Evolutionary conservation across 2,797 vertebrate genomes (phyloP).

Genomic region (Sciurus vulgaris): DNA sequence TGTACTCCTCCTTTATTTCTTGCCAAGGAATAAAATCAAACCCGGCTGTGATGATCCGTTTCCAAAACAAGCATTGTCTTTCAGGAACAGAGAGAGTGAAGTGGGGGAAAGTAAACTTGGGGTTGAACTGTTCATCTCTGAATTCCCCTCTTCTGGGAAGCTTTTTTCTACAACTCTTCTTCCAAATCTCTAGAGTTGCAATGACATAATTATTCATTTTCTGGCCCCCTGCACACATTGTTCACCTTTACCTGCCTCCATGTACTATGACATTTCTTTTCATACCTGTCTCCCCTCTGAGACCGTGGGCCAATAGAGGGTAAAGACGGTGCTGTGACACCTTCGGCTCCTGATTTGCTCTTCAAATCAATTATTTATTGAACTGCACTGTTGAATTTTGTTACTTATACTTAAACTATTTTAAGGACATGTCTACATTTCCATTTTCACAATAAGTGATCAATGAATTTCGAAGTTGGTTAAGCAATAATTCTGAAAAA

Average conservation of each 20-base stretch:
- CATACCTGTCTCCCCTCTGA: not conserved
- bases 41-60: constrained; percentile 63
- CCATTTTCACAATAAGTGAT: not conserved
- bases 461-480: not conserved
- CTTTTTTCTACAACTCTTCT: not conserved
- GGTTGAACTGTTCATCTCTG: not conserved
- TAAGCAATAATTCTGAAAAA: not conserved
- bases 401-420: not conserved
- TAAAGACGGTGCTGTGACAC: not conserved
- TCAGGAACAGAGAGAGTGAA: not conserved
- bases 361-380: not conserved
- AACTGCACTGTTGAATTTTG: not conserved
- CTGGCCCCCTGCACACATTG: not conserved
- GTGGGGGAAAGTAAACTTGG: not conserved
- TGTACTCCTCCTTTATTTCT: constrained; percentile 71
- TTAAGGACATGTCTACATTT: not conserved
- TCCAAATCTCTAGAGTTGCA: not conserved
- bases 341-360: not conserved
- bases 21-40: constrained; percentile 78
- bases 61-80: constrained; percentile 59
- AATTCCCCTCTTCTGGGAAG: not conserved
- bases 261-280: not conserved
- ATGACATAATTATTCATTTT: not conserved
- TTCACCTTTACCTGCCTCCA: not conserved
- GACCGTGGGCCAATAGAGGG: not conserved